A percentile compares a stretch with the other conserved stretches of the same genome.
Evolutionary conservation across 2,888 invertebrate species (phyloP).

Genomic region (Acanthoscelides obtectus): DNA sequence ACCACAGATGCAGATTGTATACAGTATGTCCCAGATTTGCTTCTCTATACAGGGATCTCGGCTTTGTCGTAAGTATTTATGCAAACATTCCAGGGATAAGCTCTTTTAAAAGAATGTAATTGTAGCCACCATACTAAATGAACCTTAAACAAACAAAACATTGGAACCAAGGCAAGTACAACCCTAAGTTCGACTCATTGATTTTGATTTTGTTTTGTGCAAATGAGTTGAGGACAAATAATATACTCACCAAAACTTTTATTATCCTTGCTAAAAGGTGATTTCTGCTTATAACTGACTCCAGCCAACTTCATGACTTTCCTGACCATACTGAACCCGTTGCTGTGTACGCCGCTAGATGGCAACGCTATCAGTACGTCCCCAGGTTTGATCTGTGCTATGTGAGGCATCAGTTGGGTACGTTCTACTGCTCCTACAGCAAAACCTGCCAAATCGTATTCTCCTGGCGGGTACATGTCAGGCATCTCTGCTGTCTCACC

Average conservation of each 20-base stretch:
- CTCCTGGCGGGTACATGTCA: conserved; percentile 78
- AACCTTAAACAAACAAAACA: too few species aligned
- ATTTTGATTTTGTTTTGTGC: too few species aligned
- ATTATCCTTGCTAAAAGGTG: conserved; percentile 65
- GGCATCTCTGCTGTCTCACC: conserved; percentile 99
- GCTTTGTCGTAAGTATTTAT: too few species aligned
- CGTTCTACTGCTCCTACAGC: conserved; percentile 90
- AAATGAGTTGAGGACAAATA: too few species aligned
- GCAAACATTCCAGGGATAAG: too few species aligned
- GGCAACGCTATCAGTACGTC: conserved; percentile 83
- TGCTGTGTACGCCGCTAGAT: conserved; percentile 90
- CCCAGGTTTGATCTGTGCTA: conserved; percentile 60
- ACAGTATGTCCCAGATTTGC: too few species aligned
- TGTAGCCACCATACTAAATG: too few species aligned
- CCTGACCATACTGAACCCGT: conserved; percentile 88
- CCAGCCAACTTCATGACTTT: conserved; percentile 66
- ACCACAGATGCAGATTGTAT: too few species aligned
- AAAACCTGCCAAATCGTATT: conserved; percentile 96
- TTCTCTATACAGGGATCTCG: too few species aligned
- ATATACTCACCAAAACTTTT: conserved; percentile 63
- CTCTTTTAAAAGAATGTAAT: too few species aligned
- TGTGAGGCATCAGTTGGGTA: conserved; percentile 62
- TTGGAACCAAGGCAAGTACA: too few species aligned
- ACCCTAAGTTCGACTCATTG: too few species aligned
- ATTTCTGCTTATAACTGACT: conserved; percentile 61